phyloP scores from a whole-genome alignment of 2,888 invertebrate genomes.

The Microchrysa polita region DNA sequence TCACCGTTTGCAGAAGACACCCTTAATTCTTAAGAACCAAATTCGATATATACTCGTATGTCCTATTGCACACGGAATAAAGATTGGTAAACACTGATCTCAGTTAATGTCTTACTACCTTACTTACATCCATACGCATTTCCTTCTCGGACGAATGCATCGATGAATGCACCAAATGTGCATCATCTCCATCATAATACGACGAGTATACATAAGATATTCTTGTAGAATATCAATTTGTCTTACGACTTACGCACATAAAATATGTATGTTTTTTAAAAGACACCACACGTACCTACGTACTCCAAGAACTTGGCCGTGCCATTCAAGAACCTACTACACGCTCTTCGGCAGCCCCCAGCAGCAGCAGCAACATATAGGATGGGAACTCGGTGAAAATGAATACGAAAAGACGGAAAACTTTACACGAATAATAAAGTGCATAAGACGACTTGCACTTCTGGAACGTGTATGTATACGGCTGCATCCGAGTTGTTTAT shows the following conservation, averaged over 20 bases:
- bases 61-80: neutral
- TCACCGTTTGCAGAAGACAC: too few species aligned
- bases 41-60: too few species aligned
- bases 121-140: constrained; percentile 38
- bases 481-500: constrained; percentile 23
- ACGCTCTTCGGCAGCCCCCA: neutral
- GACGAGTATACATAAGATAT: constrained; percentile 33
- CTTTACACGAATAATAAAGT: constrained; percentile 40
- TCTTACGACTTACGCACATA: constrained; percentile 41
- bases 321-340: constrained; percentile 34
- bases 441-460: constrained; percentile 36
- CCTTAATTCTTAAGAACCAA: too few species aligned
- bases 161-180: constrained; percentile 37
- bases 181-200: constrained; percentile 37
- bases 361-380: too few species aligned
- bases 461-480: neutral
- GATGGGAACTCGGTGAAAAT: constrained; percentile 32
- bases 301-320: constrained; percentile 12
- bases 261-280: constrained; percentile 32
- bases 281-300: neutral
- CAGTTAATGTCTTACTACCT: constrained; percentile 20
- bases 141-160: constrained; percentile 27
- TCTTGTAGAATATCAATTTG: constrained; percentile 40
- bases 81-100: neutral
- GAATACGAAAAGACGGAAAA: constrained; percentile 28